Evolutionary conservation across 23 tunicate species (phyloP).

Genomic region (Phallusia fumigata): DNA sequence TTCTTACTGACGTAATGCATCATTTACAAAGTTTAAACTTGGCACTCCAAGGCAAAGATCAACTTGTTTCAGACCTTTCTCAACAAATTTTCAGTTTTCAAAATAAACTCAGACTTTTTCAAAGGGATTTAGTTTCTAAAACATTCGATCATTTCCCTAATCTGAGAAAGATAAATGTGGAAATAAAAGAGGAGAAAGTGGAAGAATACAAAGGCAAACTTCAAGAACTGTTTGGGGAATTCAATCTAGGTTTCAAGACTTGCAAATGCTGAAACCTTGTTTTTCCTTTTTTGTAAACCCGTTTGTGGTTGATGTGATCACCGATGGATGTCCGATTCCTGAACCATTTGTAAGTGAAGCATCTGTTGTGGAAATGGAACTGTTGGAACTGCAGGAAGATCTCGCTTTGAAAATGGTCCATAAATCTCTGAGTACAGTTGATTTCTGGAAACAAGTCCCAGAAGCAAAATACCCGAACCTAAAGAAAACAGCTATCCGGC

Average conservation of each 20-base stretch:
- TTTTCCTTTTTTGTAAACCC: conserved; percentile 56
- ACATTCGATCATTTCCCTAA: conserved; percentile 43
- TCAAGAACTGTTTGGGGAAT: conserved; percentile 45
- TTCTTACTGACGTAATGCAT: conserved; percentile 47
- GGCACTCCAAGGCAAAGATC: conserved; percentile 50
- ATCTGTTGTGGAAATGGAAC: conserved; percentile 53
- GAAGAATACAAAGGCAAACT: conserved; percentile 60
- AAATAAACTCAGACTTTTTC: conserved; percentile 37
- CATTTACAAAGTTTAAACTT: conserved; percentile 43
- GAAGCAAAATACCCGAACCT: conserved; percentile 48
- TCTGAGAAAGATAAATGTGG: conserved; percentile 33
- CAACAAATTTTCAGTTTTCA: conserved; percentile 38
- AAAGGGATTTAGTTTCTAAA: conserved; percentile 39
- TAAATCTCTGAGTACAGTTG: conserved; percentile 36
- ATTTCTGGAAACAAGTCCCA: conserved; percentile 53
- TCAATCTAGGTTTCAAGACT: conserved; percentile 46
- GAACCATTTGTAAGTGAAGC: conserved; percentile 31
- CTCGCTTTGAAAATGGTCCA: conserved; percentile 46
- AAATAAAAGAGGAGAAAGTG: conserved; percentile 30
- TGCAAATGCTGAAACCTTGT: conserved; percentile 55
- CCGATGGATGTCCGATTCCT: conserved; percentile 56
- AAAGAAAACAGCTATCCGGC: conserved; percentile 29
- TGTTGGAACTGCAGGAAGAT: conserved; percentile 47
- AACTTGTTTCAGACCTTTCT: conserved; percentile 41
- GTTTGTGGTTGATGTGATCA: conserved; percentile 57